These are phyloP conservation scores for Diplazon laetatorius DNA, from an alignment of 2,888 invertebrate species.

Conservation along the genomic window DNA sequence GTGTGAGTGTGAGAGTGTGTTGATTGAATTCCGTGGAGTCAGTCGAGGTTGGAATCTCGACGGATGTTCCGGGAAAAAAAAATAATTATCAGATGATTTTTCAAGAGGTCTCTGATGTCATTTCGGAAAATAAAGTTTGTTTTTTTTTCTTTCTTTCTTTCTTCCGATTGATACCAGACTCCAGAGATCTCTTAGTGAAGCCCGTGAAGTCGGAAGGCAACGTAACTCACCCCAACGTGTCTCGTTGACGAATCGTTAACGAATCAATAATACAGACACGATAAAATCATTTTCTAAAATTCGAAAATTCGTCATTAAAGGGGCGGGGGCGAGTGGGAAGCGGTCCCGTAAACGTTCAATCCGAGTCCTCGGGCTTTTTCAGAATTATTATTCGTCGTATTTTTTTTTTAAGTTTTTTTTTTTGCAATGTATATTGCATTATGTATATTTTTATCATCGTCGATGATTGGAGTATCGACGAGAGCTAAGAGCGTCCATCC, in stretches of 20 bases:
- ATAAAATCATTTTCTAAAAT: neutral
- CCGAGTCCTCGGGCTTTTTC: slow-evolving; percentile 77
- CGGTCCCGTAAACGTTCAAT: slow-evolving; percentile 78
- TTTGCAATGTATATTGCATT: slow-evolving; percentile 8
- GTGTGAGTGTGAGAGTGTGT: too few relatives aligned
- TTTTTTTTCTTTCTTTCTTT: too few relatives aligned
- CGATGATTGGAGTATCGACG: slow-evolving; percentile 27
- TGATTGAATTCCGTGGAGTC: slow-evolving; percentile 49
- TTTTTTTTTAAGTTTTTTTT: slow-evolving; percentile 8
- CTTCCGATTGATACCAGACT: slow-evolving; percentile 62
- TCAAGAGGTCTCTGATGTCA: slow-evolving; percentile 65
- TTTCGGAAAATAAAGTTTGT: slow-evolving; percentile 26
- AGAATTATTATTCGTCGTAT: slow-evolving; percentile 20
- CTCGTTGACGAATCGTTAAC: too few relatives aligned
- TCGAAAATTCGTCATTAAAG: slow-evolving; percentile 24
- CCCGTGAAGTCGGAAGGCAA: slow-evolving; percentile 80
- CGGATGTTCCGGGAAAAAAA: slow-evolving; percentile 27
- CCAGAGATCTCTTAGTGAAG: slow-evolving; percentile 71
- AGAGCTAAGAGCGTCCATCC: slow-evolving; percentile 4
- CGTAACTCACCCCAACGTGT: slow-evolving; percentile 79
- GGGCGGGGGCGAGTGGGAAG: slow-evolving; percentile 64
- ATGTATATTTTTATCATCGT: slow-evolving; percentile 33
- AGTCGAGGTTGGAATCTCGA: slow-evolving; percentile 35
- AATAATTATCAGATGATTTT: neutral
- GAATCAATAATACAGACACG: slow-evolving; percentile 25